Evolutionary conservation across 2,113 vertebrate genomes (phyloP).

Genomic region (Paracanthobrama guichenoti): DNA sequence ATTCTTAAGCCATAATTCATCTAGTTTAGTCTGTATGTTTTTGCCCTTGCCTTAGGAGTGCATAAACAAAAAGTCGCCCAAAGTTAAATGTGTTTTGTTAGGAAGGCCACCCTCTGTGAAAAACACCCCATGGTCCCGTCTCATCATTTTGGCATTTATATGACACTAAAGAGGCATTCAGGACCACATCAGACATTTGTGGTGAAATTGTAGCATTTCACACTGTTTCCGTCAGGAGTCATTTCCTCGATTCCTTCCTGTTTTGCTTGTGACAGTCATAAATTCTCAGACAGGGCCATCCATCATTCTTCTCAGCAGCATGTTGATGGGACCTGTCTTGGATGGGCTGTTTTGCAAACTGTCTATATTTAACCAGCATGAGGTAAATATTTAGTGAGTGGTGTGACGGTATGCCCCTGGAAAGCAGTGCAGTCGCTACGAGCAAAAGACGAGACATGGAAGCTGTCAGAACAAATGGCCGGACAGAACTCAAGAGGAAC

Average conservation of each 20-base stretch:
- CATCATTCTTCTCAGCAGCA: slow-evolving; percentile 42
- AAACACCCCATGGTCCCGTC: slow-evolving; percentile 7
- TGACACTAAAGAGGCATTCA: slow-evolving; percentile 36
- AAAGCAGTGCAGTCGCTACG: slow-evolving; percentile 1
- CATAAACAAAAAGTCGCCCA: slow-evolving; percentile 30
- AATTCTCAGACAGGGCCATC: slow-evolving; percentile 13
- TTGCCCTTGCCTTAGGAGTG: background rate
- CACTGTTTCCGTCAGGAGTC: slow-evolving; percentile 40
- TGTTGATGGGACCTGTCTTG: slow-evolving; percentile 25
- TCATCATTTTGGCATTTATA: slow-evolving; percentile 49
- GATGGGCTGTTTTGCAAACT: slow-evolving; percentile 5
- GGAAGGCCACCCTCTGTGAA: background rate
- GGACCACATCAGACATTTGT: slow-evolving; percentile 26
- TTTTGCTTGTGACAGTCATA: slow-evolving; percentile 24
- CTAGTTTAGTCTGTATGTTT: background rate
- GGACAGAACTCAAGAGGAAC: slow-evolving; percentile 10
- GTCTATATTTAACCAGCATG: slow-evolving; percentile 52
- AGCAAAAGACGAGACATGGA: slow-evolving; percentile 44
- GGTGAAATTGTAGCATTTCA: slow-evolving; percentile 14
- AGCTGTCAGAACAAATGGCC: slow-evolving; percentile 49
- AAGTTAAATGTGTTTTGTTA: slow-evolving; percentile 37
- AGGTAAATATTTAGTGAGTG: slow-evolving; percentile 54
- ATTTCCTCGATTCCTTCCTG: slow-evolving; percentile 22
- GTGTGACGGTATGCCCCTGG: background rate
- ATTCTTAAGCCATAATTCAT: background rate